phyloP scores from a whole-genome alignment of 2,113 vertebrate species.

The Rhombomys opimus region DNA sequence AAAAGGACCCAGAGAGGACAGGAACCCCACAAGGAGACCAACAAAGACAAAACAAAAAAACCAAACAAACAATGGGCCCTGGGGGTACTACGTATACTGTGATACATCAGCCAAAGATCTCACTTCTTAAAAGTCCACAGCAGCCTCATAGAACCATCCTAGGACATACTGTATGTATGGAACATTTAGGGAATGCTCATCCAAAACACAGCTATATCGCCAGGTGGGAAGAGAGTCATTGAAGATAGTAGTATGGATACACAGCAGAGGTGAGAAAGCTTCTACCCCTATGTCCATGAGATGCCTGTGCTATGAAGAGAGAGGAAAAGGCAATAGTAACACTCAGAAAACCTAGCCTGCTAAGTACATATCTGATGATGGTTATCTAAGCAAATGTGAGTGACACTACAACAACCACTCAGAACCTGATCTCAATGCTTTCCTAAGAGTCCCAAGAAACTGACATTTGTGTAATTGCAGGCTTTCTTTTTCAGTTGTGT shows the following conservation, averaged over 20 bases:
- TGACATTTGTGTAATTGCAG: conserved; percentile 5
- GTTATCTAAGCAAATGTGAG: background rate
- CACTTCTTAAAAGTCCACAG: background rate
- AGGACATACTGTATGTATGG: background rate
- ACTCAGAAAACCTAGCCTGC: background rate
- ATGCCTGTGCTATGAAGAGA: fast-evolving
- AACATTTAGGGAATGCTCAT: no score
- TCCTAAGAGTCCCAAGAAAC: background rate
- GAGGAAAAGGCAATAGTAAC: no score
- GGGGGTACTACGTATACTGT: no score
- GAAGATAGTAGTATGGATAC: background rate
- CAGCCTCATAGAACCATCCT: no score
- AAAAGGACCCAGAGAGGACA: no score
- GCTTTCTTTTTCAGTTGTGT: conserved; percentile 24
- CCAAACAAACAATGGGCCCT: no score
- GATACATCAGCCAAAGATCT: no score
- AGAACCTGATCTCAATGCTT: background rate
- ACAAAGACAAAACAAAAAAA: no score
- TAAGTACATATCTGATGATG: conserved; percentile 5
- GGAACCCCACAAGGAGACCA: no score
- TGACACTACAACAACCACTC: conserved; percentile 20
- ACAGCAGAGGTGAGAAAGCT: fast-evolving
- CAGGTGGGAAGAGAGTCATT: background rate
- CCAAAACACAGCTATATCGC: background rate
- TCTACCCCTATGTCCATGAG: background rate